These are phyloP conservation scores for Orthonyx spaldingii DNA, from an alignment of 2,113 vertebrate genomes.

Conservation along the genomic window DNA sequence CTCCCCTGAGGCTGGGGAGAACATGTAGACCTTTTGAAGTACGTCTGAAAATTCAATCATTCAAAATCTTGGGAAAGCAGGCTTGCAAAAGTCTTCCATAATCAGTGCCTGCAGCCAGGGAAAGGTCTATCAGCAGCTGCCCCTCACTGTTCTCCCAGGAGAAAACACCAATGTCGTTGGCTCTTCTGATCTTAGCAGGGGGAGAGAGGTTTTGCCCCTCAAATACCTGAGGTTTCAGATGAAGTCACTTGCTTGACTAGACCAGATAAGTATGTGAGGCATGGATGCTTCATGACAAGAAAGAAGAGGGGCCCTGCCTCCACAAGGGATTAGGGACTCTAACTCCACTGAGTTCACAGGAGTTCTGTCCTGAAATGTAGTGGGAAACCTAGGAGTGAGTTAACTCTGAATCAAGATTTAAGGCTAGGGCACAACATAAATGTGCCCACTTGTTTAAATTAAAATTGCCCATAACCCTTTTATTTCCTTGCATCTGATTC, in stretches of 20 bases:
- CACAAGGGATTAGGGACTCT: background rate
- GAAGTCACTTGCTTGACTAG: background rate
- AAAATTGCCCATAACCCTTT: slow-evolving; percentile 50
- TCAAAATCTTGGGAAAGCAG: background rate
- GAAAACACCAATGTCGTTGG: background rate
- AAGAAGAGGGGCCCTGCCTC: background rate
- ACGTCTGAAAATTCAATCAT: background rate
- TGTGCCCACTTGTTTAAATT: slow-evolving; percentile 53
- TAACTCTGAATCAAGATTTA: background rate
- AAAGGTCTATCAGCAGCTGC: background rate
- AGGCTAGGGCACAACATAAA: background rate
- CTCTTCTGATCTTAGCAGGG: background rate
- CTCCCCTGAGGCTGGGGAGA: background rate
- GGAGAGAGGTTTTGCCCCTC: background rate
- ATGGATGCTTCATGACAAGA: background rate
- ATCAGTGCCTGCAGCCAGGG: background rate
- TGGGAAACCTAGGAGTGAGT: background rate
- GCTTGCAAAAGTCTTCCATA: background rate
- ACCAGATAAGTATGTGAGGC: background rate
- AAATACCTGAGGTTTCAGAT: background rate
- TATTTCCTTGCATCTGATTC: slow-evolving; percentile 57
- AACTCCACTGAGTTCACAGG: background rate
- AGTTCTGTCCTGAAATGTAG: background rate
- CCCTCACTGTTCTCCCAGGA: background rate
- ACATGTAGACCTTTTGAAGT: background rate